phyloP scores from a whole-genome alignment of 2,797 vertebrate species.

The Pangasius krempfi region DNA sequence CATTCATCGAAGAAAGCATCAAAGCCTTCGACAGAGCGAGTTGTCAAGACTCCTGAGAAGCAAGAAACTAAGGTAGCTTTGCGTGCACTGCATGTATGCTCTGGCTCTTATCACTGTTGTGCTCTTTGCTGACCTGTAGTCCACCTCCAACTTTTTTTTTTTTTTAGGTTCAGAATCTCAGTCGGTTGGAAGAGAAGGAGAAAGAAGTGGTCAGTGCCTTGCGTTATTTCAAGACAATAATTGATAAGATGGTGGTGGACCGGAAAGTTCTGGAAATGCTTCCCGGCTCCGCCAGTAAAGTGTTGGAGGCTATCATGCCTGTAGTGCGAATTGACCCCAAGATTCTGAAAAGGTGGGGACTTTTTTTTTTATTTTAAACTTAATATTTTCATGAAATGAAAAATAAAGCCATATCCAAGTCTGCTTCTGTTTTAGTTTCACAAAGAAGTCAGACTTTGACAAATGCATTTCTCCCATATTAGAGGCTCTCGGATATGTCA shows the following conservation, averaged over 20 bases:
- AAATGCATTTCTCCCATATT: neutral
- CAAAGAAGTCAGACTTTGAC: neutral
- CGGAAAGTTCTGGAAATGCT: slow-evolving; percentile 88
- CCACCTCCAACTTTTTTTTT: neutral
- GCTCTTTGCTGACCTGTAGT: neutral
- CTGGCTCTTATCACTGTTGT: neutral
- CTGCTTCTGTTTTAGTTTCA: neutral
- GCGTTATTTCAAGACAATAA: slow-evolving; percentile 92
- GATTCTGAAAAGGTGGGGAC: slow-evolving; percentile 82
- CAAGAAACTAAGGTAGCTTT: slow-evolving; percentile 80
- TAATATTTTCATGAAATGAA: neutral
- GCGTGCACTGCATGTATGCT: neutral
- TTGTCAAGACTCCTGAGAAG: slow-evolving; percentile 78
- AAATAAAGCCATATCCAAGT: neutral
- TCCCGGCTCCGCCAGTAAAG: slow-evolving; percentile 85
- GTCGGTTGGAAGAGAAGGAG: slow-evolving; percentile 83
- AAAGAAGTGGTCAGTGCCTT: slow-evolving; percentile 88
- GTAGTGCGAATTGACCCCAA: slow-evolving; percentile 83
- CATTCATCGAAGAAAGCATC: slow-evolving; percentile 79
- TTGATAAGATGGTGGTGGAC: slow-evolving; percentile 89
- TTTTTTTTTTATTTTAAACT: no score
- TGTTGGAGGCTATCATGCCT: slow-evolving; percentile 87
- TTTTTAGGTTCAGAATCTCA: slow-evolving; percentile 69
- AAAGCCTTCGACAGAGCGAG: slow-evolving; percentile 78
- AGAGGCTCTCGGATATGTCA: neutral